A percentile compares a stretch with the other conserved stretches of the same genome.
These are phyloP conservation scores for Drosophila mettleri DNA, from an alignment of 2,888 invertebrate genomes.

Conservation along the genomic window DNA sequence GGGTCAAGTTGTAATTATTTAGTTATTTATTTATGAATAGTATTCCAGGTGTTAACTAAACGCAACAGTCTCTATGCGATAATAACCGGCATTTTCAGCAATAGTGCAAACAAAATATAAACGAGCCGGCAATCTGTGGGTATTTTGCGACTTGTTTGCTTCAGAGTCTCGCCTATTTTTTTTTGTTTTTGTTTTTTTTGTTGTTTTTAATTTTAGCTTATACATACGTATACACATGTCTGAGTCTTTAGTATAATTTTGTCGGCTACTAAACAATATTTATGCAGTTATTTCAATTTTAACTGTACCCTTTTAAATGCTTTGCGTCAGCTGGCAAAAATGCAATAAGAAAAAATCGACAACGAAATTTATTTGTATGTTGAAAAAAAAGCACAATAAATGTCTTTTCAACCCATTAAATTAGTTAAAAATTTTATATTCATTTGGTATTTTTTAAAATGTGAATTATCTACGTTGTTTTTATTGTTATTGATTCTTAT, in stretches of 20 bases:
- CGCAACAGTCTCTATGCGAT: constrained; percentile 12
- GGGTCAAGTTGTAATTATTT: constrained; percentile 35
- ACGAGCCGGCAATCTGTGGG: constrained; percentile 14
- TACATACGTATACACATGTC: too few species aligned
- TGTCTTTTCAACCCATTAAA: constrained; percentile 14
- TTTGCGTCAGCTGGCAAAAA: constrained; percentile 52
- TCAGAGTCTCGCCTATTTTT: constrained; percentile 27
- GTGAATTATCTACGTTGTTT: constrained; percentile 17
- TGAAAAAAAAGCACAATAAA: constrained; percentile 23
- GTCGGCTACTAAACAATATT: constrained; percentile 19
- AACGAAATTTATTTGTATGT: constrained; percentile 16
- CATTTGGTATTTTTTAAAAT: constrained; percentile 14
- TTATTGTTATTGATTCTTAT: constrained; percentile 21
- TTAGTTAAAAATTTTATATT: constrained; percentile 11
- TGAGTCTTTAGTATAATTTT: constrained; percentile 19
- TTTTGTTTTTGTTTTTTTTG: too few species aligned
- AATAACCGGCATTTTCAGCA: constrained; percentile 40
- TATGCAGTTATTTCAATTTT: constrained; percentile 19
- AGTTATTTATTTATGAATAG: constrained; percentile 4
- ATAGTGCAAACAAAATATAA: constrained; percentile 23
- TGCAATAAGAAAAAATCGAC: constrained; percentile 16
- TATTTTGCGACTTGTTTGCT: constrained; percentile 16
- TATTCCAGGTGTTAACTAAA: constrained; percentile 22
- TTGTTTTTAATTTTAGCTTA: too few species aligned
- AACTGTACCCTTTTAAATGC: not conserved